Percentiles rank a stretch among this genome's conserved stretches.
Conservation (phyloP, 2,888 invertebrate species). For the Dryadula phaetusa region DNA sequence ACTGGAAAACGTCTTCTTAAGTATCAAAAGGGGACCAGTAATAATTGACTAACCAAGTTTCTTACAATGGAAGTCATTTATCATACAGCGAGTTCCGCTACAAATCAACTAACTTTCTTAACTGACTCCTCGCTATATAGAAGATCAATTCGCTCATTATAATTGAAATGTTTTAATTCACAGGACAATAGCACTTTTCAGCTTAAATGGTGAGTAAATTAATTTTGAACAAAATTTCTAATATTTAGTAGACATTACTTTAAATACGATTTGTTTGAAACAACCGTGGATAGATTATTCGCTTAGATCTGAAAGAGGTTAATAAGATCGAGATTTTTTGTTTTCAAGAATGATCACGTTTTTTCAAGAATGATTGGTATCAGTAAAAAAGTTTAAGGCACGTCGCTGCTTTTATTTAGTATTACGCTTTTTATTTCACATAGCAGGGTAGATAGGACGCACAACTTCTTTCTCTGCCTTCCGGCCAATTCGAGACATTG, state of each 20-base stretch:
- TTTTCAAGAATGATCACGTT: too few species aligned
- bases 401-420: too few species aligned
- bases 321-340: too few species aligned
- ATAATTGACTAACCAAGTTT: slow-evolving; percentile 29
- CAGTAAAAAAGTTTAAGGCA: too few species aligned
- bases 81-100: slow-evolving; percentile 29
- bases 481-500: too few species aligned
- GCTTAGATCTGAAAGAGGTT: too few species aligned
- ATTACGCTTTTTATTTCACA: too few species aligned
- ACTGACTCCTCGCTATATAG: slow-evolving; percentile 20
- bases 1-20: background rate
- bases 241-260: background rate
- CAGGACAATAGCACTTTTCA: slow-evolving; percentile 8
- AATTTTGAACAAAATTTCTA: slow-evolving; percentile 4
- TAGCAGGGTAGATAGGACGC: too few species aligned
- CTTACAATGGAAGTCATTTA: slow-evolving; percentile 37
- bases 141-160: slow-evolving; percentile 24
- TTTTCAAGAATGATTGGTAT: too few species aligned
- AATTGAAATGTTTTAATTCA: slow-evolving; percentile 15
- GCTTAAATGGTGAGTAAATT: slow-evolving; percentile 26
- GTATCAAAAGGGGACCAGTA: slow-evolving; percentile 4
- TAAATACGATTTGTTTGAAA: background rate
- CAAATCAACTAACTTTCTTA: slow-evolving; percentile 35
- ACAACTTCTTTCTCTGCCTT: too few species aligned
- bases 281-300: too few species aligned